These are phyloP conservation scores for Pocillopora damicornis DNA, from an alignment of 64 coral and sea anemone species.

Conservation along the genomic window DNA sequence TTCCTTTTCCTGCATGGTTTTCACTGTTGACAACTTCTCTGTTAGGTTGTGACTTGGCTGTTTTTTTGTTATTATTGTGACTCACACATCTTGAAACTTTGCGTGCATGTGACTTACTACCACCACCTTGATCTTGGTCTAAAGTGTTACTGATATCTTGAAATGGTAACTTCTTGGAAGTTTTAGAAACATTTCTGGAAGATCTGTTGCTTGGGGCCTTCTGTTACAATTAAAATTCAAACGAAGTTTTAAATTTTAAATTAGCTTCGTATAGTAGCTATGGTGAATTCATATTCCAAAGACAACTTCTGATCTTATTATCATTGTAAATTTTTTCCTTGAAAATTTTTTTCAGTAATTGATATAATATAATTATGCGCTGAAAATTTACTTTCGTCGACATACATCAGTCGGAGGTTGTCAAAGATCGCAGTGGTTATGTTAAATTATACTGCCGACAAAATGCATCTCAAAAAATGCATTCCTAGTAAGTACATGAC, in stretches of 20 bases:
- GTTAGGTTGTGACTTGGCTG: neutral
- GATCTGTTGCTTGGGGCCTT: neutral
- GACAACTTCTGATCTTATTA: no score
- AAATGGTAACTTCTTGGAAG: neutral
- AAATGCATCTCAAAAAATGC: no score
- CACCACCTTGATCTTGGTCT: neutral
- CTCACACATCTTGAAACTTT: slow-evolving; percentile 14
- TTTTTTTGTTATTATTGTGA: neutral
- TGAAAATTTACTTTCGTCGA: neutral
- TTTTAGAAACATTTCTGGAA: neutral
- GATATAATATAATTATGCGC: neutral
- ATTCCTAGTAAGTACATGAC: no score
- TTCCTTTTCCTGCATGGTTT: neutral
- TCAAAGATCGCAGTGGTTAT: no score
- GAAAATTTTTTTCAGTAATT: no score
- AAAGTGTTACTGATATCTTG: neutral
- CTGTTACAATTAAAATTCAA: neutral
- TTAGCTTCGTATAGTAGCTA: no score
- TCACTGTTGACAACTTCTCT: neutral
- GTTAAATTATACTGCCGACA: no score
- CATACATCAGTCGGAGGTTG: neutral
- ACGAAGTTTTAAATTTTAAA: neutral
- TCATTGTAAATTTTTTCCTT: no score
- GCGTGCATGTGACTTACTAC: neutral
- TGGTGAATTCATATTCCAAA: no score